Conservation (phyloP, 2,113 vertebrate species). For the Chelonoidis abingdonii region DNA sequence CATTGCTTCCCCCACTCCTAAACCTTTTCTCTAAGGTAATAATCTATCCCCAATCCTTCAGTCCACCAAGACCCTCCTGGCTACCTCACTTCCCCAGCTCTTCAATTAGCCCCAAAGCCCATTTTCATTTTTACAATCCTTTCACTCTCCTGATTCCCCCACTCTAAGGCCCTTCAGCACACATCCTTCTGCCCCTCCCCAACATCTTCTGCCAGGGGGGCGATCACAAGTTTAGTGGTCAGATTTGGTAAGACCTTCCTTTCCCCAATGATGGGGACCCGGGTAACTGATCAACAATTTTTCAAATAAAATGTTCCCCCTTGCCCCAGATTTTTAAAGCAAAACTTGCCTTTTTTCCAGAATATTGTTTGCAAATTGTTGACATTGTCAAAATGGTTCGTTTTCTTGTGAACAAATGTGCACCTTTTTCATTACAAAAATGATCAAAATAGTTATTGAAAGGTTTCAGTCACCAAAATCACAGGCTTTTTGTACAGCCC, state of each 20-base stretch:
- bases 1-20: no score
- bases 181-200: background rate
- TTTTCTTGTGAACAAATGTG: background rate
- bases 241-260: background rate
- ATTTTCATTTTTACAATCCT: background rate
- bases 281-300: background rate
- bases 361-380: background rate
- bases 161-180: background rate
- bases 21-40: background rate
- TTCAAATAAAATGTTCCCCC: background rate
- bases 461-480: background rate
- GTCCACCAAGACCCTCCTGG: background rate
- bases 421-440: background rate
- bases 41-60: background rate
- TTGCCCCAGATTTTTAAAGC: background rate
- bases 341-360: background rate
- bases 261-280: background rate
- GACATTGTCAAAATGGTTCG: background rate
- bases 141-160: background rate
- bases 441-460: background rate
- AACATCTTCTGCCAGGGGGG: no score
- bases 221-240: background rate
- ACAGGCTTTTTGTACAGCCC: background rate
- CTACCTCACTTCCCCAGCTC: background rate
- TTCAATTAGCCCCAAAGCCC: background rate